Percentiles rank a stretch among this genome's conserved stretches.
Evolutionary conservation across 2,888 invertebrate species (phyloP).

Genomic region (Halictus quadricinctus): DNA sequence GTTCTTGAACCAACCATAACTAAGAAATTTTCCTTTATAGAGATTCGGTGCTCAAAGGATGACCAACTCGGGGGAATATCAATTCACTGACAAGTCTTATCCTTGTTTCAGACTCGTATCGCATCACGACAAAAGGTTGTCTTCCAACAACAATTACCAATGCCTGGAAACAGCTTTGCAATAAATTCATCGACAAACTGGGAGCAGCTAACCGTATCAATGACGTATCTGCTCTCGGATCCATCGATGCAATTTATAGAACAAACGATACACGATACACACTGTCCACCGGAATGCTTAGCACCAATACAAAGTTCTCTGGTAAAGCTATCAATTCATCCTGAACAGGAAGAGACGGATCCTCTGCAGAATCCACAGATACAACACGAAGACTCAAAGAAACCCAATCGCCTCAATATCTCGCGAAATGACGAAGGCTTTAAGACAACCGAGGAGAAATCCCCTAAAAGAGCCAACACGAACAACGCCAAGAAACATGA

Average conservation of each 20-base stretch:
- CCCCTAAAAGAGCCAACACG: not conserved
- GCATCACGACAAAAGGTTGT: constrained; percentile 40
- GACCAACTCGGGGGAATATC: not conserved
- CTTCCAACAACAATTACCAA: not conserved
- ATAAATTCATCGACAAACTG: not conserved
- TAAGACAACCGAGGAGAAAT: too few species aligned
- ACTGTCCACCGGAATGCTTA: not conserved
- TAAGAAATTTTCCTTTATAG: not conserved
- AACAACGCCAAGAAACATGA: constrained; percentile 14
- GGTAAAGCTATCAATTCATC: not conserved
- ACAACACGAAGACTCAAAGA: not conserved
- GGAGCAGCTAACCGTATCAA: not conserved
- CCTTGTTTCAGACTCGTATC: constrained; percentile 69
- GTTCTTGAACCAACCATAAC: not conserved
- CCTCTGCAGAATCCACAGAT: not conserved
- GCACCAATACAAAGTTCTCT: not conserved
- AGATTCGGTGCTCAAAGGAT: not conserved
- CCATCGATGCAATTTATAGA: not conserved
- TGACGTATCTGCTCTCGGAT: not conserved
- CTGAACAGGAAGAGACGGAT: not conserved
- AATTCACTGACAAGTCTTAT: constrained; percentile 57
- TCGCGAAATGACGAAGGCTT: too few species aligned
- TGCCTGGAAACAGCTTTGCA: not conserved
- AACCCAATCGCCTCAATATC: too few species aligned
- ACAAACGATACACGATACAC: not conserved